A percentile compares a stretch with the other conserved stretches of the same genome.
Evolutionary conservation across 2,113 vertebrate genomes (phyloP).

Genomic region (Dryoscopus gambensis): DNA sequence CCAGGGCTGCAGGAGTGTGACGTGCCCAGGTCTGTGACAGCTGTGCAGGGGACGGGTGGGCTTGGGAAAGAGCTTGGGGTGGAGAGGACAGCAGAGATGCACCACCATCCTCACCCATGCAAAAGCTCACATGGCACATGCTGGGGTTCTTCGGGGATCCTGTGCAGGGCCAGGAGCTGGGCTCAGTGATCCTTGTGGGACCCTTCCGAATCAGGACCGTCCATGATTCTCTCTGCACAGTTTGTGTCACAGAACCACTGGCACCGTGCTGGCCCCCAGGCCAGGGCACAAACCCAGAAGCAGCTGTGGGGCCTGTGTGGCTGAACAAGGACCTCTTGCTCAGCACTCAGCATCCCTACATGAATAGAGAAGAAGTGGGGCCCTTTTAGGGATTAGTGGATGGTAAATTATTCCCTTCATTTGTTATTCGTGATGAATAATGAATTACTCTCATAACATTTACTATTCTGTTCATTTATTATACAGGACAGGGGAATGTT

Average conservation of each 20-base stretch:
- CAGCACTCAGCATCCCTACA: not conserved
- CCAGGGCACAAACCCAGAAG: not conserved
- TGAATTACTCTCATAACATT: slow-evolving; percentile 71
- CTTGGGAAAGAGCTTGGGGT: fast-evolving
- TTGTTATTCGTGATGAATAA: slow-evolving; percentile 73
- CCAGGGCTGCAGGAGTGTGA: not conserved
- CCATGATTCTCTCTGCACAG: not conserved
- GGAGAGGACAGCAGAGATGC: not conserved
- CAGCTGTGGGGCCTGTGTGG: not conserved
- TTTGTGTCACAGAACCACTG: not conserved
- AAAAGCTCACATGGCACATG: not conserved
- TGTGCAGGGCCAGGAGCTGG: not conserved
- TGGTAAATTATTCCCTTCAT: slow-evolving; percentile 72
- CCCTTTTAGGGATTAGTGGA: slow-evolving; percentile 57
- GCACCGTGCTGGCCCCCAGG: not conserved
- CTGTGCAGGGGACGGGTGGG: not conserved
- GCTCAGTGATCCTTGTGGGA: fast-evolving
- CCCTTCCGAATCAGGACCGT: not conserved
- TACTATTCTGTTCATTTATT: slow-evolving; percentile 72
- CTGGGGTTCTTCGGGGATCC: not conserved
- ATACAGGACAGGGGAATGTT: slow-evolving; percentile 63
- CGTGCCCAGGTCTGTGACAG: not conserved
- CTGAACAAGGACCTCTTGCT: not conserved
- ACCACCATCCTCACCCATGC: not conserved
- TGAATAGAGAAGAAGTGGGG: slow-evolving; percentile 27